Conservation (phyloP, 2,888 invertebrate genomes). For the Eustalomyia histrio region DNA sequence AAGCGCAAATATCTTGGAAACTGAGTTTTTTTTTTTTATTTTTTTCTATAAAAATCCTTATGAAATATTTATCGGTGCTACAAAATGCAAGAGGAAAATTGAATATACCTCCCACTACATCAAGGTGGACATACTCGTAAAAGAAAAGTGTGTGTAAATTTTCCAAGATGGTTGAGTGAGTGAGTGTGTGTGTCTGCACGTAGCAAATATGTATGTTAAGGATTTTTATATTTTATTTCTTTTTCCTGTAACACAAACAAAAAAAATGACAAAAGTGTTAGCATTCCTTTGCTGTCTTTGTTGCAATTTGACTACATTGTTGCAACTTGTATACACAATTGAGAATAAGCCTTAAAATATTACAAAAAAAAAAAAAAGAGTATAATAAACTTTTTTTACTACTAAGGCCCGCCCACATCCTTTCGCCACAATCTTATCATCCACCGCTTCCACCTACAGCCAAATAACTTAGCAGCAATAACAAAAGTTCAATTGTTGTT, state of each 20-base stretch:
- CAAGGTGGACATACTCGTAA: neutral
- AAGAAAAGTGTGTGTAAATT: neutral
- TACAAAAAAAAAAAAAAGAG: neutral
- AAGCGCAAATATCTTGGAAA: no score
- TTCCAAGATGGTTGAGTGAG: conserved; percentile 2
- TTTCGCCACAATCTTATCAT: neutral
- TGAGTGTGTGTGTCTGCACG: conserved; percentile 12
- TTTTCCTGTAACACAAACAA: neutral
- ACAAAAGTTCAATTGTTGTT: conserved; percentile 34
- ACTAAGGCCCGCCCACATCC: neutral
- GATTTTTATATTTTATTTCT: neutral
- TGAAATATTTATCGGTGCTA: no score
- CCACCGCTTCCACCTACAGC: neutral
- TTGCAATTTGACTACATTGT: conserved; percentile 17
- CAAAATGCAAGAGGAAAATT: no score
- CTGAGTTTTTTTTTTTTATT: no score
- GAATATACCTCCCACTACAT: no score
- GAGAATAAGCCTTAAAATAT: neutral
- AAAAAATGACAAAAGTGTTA: neutral
- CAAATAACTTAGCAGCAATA: neutral
- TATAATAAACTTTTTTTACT: conserved; percentile 7
- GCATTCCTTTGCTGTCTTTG: neutral
- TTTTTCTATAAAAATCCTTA: no score
- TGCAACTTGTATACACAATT: conserved; percentile 22
- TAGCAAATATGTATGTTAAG: conserved; percentile 14